Evolutionary conservation across 2,113 vertebrate genomes (phyloP).

Genomic region (Orthochromis malagaraziensis): DNA sequence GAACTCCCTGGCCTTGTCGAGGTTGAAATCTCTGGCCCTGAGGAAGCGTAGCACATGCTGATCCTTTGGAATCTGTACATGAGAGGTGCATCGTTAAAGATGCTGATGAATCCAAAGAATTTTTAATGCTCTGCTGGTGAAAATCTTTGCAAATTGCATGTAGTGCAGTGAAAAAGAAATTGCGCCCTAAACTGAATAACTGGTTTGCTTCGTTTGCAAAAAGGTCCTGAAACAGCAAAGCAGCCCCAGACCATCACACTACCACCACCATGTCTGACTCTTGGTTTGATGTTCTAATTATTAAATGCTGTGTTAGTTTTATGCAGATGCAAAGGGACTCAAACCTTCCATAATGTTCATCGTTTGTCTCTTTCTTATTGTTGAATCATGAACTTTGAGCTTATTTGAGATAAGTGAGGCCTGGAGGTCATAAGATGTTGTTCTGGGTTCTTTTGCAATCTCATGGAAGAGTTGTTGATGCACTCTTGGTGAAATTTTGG

Average conservation of each 20-base stretch:
- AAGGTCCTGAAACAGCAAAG: neutral
- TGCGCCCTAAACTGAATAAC: neutral
- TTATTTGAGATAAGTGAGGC: neutral
- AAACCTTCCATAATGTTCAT: neutral
- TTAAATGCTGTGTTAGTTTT: neutral
- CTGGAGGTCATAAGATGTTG: neutral
- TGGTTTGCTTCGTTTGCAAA: neutral
- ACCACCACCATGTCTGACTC: neutral
- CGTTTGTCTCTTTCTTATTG: neutral
- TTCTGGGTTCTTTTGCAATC: neutral
- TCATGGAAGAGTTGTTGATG: neutral
- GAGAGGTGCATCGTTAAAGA: neutral
- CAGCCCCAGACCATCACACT: neutral
- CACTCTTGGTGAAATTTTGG: neutral
- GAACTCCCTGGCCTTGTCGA: conserved; percentile 89
- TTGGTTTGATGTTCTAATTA: neutral
- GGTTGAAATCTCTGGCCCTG: conserved; percentile 88
- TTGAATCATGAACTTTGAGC: neutral
- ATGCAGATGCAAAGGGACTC: neutral
- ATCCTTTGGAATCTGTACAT: conserved; percentile 87
- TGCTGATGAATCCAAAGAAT: neutral
- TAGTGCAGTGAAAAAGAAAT: neutral
- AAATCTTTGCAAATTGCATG: neutral
- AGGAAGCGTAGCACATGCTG: conserved; percentile 93
- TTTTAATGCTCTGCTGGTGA: neutral